Percentiles rank a stretch among this genome's conserved stretches.
These are phyloP conservation scores for Hypocryptadius cinnamomeus DNA, from an alignment of 2,113 vertebrate species.

Conservation along the genomic window DNA sequence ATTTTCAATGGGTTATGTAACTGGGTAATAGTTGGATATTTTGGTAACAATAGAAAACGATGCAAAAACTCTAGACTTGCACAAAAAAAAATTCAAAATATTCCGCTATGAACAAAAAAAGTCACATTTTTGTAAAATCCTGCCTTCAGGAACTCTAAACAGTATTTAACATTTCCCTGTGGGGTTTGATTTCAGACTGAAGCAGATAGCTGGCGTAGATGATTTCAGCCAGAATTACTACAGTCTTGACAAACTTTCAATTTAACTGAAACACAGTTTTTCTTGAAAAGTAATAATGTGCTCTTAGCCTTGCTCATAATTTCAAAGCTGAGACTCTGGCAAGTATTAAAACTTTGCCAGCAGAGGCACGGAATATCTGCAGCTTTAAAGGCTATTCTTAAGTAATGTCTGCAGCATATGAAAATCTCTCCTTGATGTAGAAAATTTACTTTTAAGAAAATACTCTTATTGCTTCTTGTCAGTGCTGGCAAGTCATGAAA, in stretches of 20 bases:
- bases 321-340: neutral
- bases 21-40: neutral
- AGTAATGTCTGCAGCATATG: neutral
- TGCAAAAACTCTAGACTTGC: neutral
- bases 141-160: neutral
- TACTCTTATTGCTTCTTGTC: neutral
- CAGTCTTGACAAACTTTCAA: neutral
- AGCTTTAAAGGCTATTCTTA: neutral
- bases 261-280: neutral
- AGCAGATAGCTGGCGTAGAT: neutral
- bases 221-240: neutral
- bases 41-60: neutral
- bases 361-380: neutral
- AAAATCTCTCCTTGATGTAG: neutral
- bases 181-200: neutral
- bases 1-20: neutral
- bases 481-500: neutral
- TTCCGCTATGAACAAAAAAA: neutral
- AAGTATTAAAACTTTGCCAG: neutral
- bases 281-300: neutral
- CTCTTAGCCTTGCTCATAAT: neutral
- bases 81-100: neutral
- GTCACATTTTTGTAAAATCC: neutral
- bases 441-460: neutral
- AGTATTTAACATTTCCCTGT: neutral